Percentiles rank a stretch among this genome's conserved stretches.
phyloP scores from a whole-genome alignment of 2,797 vertebrate genomes.

The Takifugu ocellatus region DNA sequence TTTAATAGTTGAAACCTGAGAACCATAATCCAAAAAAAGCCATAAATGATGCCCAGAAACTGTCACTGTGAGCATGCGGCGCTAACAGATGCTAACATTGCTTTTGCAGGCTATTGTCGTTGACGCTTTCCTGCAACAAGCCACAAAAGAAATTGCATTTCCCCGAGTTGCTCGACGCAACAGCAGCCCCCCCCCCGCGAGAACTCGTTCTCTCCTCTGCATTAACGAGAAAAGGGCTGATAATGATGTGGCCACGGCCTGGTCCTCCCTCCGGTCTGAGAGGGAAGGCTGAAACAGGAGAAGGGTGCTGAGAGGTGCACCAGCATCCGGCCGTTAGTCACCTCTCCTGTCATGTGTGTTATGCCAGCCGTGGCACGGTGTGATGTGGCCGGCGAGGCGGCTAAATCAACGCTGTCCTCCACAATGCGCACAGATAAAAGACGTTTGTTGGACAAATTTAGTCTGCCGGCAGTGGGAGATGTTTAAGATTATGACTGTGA shows the following conservation, averaged over 20 bases:
- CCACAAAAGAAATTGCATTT: not conserved
- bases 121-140: too few species aligned
- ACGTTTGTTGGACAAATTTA: slow-evolving; percentile 7
- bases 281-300: slow-evolving; percentile 58
- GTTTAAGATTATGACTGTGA: too few species aligned
- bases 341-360: slow-evolving; percentile 49
- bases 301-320: slow-evolving; percentile 37
- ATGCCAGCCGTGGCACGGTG: slow-evolving; percentile 48
- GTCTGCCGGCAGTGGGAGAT: not conserved
- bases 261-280: slow-evolving; percentile 27
- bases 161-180: not conserved
- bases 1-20: too few species aligned
- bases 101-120: too few species aligned
- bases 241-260: slow-evolving; percentile 36
- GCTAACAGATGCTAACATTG: too few species aligned
- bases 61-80: too few species aligned
- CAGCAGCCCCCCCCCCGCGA: not conserved
- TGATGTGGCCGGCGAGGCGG: slow-evolving; percentile 5
- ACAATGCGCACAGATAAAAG: not conserved
- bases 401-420: slow-evolving; percentile 1
- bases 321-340: slow-evolving; percentile 48
- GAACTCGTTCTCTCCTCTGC: slow-evolving; percentile 7
- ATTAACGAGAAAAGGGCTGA: slow-evolving; percentile 52
- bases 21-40: too few species aligned
- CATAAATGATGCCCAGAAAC: too few species aligned